A percentile compares a stretch with the other conserved stretches of the same genome.
phyloP scores from a whole-genome alignment of 2,797 vertebrate genomes.

The Urocyon cinereoargenteus region DNA sequence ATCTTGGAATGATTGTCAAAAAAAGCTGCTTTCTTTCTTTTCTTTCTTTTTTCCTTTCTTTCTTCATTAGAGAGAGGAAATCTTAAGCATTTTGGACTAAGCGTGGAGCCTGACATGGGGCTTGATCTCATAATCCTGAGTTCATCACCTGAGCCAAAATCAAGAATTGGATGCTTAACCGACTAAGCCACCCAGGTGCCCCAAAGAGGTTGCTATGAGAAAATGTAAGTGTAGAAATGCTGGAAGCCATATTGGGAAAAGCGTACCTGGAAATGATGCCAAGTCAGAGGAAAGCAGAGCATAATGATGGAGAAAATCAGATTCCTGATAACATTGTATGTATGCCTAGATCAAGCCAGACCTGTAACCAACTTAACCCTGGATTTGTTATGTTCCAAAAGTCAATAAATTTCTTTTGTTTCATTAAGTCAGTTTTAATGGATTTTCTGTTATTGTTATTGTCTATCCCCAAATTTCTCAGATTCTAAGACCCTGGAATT shows the following conservation, averaged over 20 bases:
- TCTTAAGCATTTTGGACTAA: no score
- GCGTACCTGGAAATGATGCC: background rate
- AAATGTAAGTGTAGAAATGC: background rate
- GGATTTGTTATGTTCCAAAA: background rate
- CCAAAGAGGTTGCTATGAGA: background rate
- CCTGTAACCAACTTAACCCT: background rate
- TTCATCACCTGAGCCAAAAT: no score
- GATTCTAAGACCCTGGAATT: background rate
- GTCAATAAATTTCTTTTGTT: background rate
- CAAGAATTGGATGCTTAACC: background rate
- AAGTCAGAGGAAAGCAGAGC: background rate
- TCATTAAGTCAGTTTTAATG: background rate
- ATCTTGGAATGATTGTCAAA: background rate
- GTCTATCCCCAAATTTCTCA: background rate
- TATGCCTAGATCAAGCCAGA: conserved; percentile 16
- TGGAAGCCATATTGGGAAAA: background rate
- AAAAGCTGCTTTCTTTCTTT: background rate
- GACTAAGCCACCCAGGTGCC: background rate
- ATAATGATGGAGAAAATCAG: background rate
- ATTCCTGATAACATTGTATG: background rate
- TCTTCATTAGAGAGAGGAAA: background rate
- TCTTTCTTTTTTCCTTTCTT: background rate
- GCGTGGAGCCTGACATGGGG: no score
- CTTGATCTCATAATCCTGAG: no score
- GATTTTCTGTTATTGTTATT: background rate